phyloP scores from a whole-genome alignment of 2,888 invertebrate genomes.

The Cynaeus angustus region DNA sequence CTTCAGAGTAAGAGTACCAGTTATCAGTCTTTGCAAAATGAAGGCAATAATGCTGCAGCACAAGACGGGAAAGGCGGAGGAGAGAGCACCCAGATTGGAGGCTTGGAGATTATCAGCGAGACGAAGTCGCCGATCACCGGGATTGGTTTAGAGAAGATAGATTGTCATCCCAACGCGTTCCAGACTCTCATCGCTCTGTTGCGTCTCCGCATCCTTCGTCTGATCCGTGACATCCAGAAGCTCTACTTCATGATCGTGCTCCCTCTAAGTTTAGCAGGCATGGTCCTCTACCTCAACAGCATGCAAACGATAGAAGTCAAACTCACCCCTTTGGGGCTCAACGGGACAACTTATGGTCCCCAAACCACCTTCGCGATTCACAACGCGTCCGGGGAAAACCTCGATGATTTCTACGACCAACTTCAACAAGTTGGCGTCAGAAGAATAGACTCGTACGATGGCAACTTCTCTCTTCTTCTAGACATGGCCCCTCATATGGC shows the following conservation, averaged over 20 bases:
- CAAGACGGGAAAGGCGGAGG: constrained; percentile 63
- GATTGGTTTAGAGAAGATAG: constrained; percentile 77
- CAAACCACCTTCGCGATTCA: constrained; percentile 78
- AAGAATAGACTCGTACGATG: constrained; percentile 75
- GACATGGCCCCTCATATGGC: constrained; percentile 79
- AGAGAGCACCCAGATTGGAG: constrained; percentile 66
- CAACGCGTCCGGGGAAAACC: constrained; percentile 72
- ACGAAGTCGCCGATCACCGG: constrained; percentile 75
- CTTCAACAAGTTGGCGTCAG: constrained; percentile 66
- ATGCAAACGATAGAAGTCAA: constrained; percentile 77
- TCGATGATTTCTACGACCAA: constrained; percentile 67
- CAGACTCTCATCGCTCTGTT: constrained; percentile 81
- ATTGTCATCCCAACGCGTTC: constrained; percentile 77
- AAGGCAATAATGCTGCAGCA: constrained; percentile 62
- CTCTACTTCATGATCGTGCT: constrained; percentile 84
- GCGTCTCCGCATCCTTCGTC: constrained; percentile 78
- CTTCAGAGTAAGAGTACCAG: constrained; percentile 84
- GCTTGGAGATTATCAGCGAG: constrained; percentile 70
- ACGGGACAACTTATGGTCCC: constrained; percentile 77
- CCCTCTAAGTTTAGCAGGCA: constrained; percentile 80
- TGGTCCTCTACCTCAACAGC: constrained; percentile 78
- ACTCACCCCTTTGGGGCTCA: constrained; percentile 78
- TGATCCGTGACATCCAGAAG: constrained; percentile 79
- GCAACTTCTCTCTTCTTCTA: constrained; percentile 79
- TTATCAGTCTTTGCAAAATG: constrained; percentile 81